Conservation (phyloP, 2,888 invertebrate genomes). For the Ormyrus pomaceus region DNA sequence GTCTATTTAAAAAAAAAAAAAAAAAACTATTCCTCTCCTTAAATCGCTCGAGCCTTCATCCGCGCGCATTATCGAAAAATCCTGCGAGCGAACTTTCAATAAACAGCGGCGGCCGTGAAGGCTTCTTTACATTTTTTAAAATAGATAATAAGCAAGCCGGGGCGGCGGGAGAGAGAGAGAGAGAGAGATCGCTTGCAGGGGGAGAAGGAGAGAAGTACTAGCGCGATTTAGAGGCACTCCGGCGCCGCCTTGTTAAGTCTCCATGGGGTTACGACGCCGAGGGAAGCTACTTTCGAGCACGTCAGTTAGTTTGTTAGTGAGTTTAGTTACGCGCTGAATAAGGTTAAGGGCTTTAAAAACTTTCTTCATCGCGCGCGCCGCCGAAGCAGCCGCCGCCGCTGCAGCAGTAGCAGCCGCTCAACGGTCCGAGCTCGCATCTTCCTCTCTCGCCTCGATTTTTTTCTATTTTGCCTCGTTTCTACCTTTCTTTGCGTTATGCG, state of each 20-base stretch:
- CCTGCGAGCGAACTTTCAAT: not conserved
- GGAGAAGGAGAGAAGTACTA: conserved; percentile 9
- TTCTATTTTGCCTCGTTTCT: conserved; percentile 18
- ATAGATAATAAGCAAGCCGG: no score
- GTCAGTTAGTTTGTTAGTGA: conserved; percentile 67
- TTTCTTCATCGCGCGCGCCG: conserved; percentile 62
- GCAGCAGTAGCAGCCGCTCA: not conserved
- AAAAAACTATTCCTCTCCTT: no score
- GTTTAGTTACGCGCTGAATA: conserved; percentile 67
- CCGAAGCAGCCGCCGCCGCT: conserved; percentile 1
- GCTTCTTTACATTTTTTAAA: no score
- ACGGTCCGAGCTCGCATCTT: conserved; percentile 3
- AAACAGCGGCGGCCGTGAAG: not conserved
- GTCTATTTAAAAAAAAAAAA: no score
- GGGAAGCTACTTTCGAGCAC: conserved; percentile 65
- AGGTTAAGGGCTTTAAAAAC: conserved; percentile 68
- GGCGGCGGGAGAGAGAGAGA: not conserved
- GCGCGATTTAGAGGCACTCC: conserved; percentile 64
- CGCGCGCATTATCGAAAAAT: no score
- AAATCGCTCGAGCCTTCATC: no score
- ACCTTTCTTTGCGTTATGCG: not conserved
- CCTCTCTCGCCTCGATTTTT: conserved; percentile 7
- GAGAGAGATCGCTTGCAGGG: not conserved
- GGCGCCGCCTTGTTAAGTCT: conserved; percentile 67
- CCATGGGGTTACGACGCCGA: conserved; percentile 65